Evolutionary conservation across 2,113 vertebrate genomes (phyloP).

Genomic region (Bostrychus sinensis): DNA sequence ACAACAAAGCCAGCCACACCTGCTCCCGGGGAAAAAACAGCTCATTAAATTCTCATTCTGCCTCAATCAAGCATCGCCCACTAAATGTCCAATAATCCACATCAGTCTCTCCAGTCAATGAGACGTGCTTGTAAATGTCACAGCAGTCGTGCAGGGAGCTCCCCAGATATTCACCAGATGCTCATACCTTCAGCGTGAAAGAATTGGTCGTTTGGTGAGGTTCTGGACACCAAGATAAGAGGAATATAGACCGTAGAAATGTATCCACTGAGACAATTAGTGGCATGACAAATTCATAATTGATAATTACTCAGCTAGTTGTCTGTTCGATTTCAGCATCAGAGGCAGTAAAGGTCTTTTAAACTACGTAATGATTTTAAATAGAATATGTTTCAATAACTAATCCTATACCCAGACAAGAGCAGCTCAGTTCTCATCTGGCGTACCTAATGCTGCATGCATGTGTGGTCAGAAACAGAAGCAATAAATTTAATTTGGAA

Average conservation of each 20-base stretch:
- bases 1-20: conserved; percentile 30
- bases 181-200: not conserved
- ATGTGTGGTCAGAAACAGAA: too few relatives aligned
- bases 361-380: not conserved
- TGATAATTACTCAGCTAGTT: conserved; percentile 45
- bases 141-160: conserved; percentile 22
- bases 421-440: not conserved
- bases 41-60: conserved; percentile 59
- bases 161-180: conserved; percentile 16
- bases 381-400: not conserved
- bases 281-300: conserved; percentile 59
- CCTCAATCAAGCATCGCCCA: conserved; percentile 16
- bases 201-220: conserved; percentile 13
- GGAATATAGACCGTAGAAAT: conserved; percentile 63
- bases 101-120: conserved; percentile 40
- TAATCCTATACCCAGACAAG: not conserved
- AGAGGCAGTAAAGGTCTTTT: not conserved
- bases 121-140: conserved; percentile 46
- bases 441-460: not conserved
- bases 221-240: conserved; percentile 32
- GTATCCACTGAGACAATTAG: conserved; percentile 59
- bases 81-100: conserved; percentile 53
- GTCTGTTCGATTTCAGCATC: conserved; percentile 42
- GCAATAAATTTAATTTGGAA: too few relatives aligned
- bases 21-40: conserved; percentile 13